Evolutionary conservation across 2,113 vertebrate genomes (phyloP).

Genomic region (Myocastor coypus): DNA sequence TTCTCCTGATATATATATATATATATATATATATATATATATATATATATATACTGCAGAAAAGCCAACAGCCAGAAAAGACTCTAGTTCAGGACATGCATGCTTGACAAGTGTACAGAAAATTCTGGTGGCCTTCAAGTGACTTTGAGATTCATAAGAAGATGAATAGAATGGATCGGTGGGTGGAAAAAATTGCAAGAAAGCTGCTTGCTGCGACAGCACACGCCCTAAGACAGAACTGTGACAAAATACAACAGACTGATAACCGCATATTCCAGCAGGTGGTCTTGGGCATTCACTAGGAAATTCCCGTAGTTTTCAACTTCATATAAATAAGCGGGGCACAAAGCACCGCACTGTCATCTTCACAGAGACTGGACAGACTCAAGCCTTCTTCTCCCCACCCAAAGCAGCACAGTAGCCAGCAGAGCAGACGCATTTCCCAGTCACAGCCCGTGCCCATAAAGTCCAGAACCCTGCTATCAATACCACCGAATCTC

Average conservation of each 20-base stretch:
- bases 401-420: neutral
- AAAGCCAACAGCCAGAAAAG: neutral
- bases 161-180: no score
- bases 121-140: neutral
- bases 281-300: neutral
- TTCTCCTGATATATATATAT: neutral
- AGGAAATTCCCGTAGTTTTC: neutral
- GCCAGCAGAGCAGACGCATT: no score
- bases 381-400: neutral
- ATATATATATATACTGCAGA: no score
- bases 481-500: no score
- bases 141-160: neutral
- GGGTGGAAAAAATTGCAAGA: neutral
- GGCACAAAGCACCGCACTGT: neutral
- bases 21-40: no score
- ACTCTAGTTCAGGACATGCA: neutral
- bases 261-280: neutral
- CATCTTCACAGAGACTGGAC: neutral
- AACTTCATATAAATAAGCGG: neutral
- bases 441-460: neutral
- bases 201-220: neutral
- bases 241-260: neutral
- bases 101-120: neutral
- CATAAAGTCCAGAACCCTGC: neutral
- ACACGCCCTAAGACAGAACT: neutral